Evolutionary conservation across 2,888 invertebrate species (phyloP).

Genomic region (Spicauda simplicius): DNA sequence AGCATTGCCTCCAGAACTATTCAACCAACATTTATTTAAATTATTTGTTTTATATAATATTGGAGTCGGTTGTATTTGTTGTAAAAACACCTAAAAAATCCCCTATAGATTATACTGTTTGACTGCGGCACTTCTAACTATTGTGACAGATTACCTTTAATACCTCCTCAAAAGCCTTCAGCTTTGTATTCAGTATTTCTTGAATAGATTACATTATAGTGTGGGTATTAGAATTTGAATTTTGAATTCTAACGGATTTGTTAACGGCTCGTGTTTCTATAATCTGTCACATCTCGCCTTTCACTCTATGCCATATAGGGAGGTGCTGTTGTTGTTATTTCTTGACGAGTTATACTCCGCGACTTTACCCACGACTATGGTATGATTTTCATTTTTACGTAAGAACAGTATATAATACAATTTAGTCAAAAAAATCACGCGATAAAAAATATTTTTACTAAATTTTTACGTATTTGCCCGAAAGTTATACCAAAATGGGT

Average conservation of each 20-base stretch:
- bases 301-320: neutral
- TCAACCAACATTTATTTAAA: too few relatives aligned
- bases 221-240: neutral
- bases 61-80: too few relatives aligned
- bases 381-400: too few relatives aligned
- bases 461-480: too few relatives aligned
- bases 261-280: neutral
- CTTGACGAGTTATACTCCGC: neutral
- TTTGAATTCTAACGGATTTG: conserved; percentile 11
- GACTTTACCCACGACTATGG: neutral
- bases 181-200: neutral
- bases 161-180: neutral
- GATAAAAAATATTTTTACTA: too few relatives aligned
- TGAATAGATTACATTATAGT: neutral
- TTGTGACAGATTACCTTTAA: neutral
- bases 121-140: neutral
- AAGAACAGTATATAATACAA: too few relatives aligned
- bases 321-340: neutral
- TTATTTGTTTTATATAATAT: too few relatives aligned
- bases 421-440: too few relatives aligned
- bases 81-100: too few relatives aligned
- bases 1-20: too few relatives aligned
- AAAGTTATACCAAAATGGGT: too few relatives aligned
- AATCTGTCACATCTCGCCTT: conserved; percentile 7
- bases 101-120: too few relatives aligned